These are phyloP conservation scores for Piprites chloris DNA, from an alignment of 2,113 vertebrate genomes.

Conservation along the genomic window DNA sequence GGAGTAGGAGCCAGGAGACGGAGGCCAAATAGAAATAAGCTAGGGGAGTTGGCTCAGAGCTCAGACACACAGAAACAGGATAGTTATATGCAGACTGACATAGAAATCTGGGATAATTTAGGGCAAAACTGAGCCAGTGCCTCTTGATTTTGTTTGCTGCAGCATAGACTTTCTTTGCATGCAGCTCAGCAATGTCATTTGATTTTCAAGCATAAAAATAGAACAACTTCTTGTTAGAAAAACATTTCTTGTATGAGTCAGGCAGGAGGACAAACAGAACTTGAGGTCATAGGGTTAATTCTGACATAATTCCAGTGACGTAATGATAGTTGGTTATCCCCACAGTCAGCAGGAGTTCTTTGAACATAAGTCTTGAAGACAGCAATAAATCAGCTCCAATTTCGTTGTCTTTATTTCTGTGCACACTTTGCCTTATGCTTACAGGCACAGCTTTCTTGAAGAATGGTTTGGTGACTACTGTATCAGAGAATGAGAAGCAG, in stretches of 20 bases:
- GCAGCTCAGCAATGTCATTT: background rate
- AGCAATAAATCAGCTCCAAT: background rate
- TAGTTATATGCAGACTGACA: fast-evolving
- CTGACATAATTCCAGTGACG: background rate
- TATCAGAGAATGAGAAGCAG: background rate
- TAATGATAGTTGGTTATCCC: background rate
- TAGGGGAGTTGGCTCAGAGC: background rate
- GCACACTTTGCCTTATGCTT: background rate
- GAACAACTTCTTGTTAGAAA: background rate
- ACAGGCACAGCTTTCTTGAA: background rate
- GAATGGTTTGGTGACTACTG: background rate
- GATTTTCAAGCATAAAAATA: background rate
- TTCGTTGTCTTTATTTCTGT: background rate
- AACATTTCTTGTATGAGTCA: background rate
- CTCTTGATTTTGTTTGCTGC: background rate
- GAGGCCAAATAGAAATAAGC: background rate
- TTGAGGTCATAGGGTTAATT: background rate
- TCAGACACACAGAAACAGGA: fast-evolving
- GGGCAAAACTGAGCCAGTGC: background rate
- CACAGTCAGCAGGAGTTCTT: background rate
- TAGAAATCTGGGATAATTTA: background rate
- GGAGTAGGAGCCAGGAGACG: background rate
- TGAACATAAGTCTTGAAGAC: background rate
- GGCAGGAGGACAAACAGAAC: background rate
- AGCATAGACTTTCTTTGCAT: background rate